Percentiles rank a stretch among this genome's conserved stretches.
Conservation (phyloP, 2,797 vertebrate genomes). For the Pogonophryne albipinna region DNA sequence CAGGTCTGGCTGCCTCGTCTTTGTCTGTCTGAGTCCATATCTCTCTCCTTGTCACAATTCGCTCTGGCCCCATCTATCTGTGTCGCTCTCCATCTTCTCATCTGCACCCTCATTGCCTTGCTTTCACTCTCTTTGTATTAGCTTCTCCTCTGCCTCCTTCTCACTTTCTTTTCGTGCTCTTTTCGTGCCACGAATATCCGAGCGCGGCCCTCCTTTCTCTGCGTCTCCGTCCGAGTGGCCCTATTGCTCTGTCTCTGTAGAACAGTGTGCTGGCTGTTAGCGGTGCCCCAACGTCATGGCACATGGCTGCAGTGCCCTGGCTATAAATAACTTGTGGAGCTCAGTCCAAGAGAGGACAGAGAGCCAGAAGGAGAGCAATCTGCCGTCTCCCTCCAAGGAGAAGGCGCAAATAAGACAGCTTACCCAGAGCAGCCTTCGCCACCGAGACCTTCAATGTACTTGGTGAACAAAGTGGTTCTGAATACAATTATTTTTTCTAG, state of each 20-base stretch:
- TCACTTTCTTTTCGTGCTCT: slow-evolving; percentile 20
- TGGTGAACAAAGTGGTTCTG: slow-evolving; percentile 45
- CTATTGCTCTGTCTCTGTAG: slow-evolving; percentile 64
- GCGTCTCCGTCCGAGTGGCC: slow-evolving; percentile 50
- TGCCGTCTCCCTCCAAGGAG: slow-evolving; percentile 74
- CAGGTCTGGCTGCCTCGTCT: slow-evolving; percentile 45
- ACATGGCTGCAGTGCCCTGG: slow-evolving; percentile 70
- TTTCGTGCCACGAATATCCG: slow-evolving; percentile 30
- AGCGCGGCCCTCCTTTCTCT: slow-evolving; percentile 6
- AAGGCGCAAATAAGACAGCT: slow-evolving; percentile 61
- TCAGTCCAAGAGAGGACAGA: slow-evolving; percentile 68
- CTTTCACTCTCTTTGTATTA: slow-evolving; percentile 47
- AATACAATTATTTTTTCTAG: slow-evolving; percentile 39
- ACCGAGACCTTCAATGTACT: slow-evolving; percentile 45
- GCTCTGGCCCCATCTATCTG: slow-evolving; percentile 50
- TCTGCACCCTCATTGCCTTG: slow-evolving; percentile 37
- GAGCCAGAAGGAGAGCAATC: slow-evolving; percentile 80
- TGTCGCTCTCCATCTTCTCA: slow-evolving; percentile 56
- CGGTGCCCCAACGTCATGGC: slow-evolving; percentile 68
- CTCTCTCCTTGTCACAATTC: slow-evolving; percentile 54
- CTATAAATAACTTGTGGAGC: slow-evolving; percentile 81
- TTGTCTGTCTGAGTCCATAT: slow-evolving; percentile 50
- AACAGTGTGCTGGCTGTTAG: slow-evolving; percentile 65
- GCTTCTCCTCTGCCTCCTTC: slow-evolving; percentile 21
- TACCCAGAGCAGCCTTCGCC: slow-evolving; percentile 41